Evolutionary conservation across 2,888 invertebrate genomes (phyloP).

Genomic region (Terebella lapidaria): DNA sequence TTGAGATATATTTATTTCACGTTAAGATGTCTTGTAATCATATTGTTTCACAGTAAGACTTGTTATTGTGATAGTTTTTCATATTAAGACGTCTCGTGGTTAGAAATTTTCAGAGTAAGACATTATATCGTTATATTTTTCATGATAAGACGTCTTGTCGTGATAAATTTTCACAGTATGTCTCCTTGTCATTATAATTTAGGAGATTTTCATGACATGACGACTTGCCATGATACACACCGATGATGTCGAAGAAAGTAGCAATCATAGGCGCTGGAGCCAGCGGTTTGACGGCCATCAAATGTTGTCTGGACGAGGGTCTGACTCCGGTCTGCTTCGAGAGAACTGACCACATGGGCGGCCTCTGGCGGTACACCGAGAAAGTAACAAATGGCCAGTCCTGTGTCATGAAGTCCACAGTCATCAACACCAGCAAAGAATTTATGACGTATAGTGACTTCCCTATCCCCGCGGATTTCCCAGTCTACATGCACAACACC

Average conservation of each 20-base stretch:
- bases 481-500: conserved; percentile 55
- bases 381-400: conserved; percentile 25
- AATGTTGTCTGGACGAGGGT: conserved; percentile 47
- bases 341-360: conserved; percentile 37
- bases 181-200: no score
- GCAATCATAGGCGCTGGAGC: conserved; percentile 51
- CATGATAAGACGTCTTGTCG: no score
- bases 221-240: no score
- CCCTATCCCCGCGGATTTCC: conserved; percentile 52
- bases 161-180: no score
- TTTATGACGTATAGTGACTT: conserved; percentile 54
- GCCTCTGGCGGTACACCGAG: conserved; percentile 41
- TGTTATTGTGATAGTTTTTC: no score
- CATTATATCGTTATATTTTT: no score
- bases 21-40: no score
- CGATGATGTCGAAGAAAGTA: conserved; percentile 12
- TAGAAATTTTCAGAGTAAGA: no score
- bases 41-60: no score
- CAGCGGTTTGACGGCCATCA: conserved; percentile 50
- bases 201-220: no score
- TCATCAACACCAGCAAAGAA: conserved; percentile 50
- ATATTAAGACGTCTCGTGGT: no score
- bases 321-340: conserved; percentile 45
- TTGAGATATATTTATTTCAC: no score
- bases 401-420: conserved; percentile 41